Evolutionary conservation across 2,888 invertebrate species (phyloP).

Genomic region (Platynereis dumerilii): DNA sequence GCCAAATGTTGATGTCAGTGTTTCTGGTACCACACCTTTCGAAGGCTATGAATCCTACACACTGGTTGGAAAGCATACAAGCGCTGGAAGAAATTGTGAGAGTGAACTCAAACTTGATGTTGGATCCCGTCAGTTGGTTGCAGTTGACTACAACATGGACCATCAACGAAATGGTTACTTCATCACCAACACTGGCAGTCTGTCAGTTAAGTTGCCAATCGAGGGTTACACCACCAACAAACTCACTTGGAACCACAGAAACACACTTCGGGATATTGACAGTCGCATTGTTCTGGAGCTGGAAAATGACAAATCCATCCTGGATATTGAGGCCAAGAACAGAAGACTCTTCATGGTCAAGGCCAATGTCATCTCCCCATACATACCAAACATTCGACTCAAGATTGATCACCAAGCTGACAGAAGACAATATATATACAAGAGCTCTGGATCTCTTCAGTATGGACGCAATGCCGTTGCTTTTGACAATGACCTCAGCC

Average conservation of each 20-base stretch:
- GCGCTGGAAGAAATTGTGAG: slow-evolving; percentile 17
- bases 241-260: slow-evolving; percentile 31
- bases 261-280: slow-evolving; percentile 24
- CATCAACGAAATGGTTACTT: slow-evolving; percentile 21
- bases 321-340: slow-evolving; percentile 17
- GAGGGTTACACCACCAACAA: slow-evolving; percentile 17
- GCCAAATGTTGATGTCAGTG: slow-evolving; percentile 11
- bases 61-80: slow-evolving; percentile 12
- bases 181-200: slow-evolving; percentile 29
- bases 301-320: background rate
- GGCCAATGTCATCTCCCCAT: slow-evolving; percentile 15
- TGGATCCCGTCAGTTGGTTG: slow-evolving; percentile 26
- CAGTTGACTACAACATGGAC: slow-evolving; percentile 26
- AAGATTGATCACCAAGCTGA: slow-evolving; percentile 20
- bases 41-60: slow-evolving; percentile 26
- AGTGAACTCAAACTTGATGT: slow-evolving; percentile 27
- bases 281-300: slow-evolving; percentile 24
- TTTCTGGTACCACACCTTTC: slow-evolving; percentile 33
- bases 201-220: slow-evolving; percentile 30
- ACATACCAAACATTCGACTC: background rate
- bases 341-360: slow-evolving; percentile 7
- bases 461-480: slow-evolving; percentile 24
- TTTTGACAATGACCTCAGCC: slow-evolving; percentile 24
- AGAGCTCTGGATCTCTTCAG: slow-evolving; percentile 11
- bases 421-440: slow-evolving; percentile 3